These are phyloP conservation scores for Neoseiulus cucumeris DNA, from an alignment of 1,140 invertebrate genomes.

Conservation along the genomic window DNA sequence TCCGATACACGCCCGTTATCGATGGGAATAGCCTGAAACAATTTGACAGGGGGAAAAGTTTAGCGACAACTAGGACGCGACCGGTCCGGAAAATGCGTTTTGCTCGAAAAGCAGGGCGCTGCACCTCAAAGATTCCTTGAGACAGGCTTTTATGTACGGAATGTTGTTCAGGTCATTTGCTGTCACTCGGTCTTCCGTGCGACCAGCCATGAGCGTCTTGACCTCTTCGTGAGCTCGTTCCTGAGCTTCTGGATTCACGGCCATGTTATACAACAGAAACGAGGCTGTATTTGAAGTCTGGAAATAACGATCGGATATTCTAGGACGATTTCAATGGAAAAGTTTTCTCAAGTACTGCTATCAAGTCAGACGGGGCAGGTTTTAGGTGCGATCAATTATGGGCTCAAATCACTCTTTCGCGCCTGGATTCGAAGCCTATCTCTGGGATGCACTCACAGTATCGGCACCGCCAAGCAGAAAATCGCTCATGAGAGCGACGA, in stretches of 20 bases:
- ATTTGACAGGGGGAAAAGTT: conserved; percentile 10
- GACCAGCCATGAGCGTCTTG: conserved; percentile 10
- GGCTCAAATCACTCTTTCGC: too few species aligned
- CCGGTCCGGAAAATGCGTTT: not conserved
- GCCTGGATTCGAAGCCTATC: too few species aligned
- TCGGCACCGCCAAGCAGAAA: not conserved
- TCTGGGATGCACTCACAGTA: not conserved
- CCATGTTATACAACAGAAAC: conserved; percentile 27
- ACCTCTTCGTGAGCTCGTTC: conserved; percentile 14
- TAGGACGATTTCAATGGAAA: too few species aligned
- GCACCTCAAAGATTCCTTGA: conserved; percentile 44
- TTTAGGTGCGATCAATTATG: too few species aligned
- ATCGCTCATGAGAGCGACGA: conserved; percentile 8
- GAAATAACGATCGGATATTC: conserved; percentile 13
- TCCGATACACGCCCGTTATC: conserved; percentile 22
- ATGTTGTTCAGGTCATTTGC: conserved; percentile 13
- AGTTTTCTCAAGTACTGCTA: too few species aligned
- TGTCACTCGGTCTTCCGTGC: not conserved
- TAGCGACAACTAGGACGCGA: not conserved
- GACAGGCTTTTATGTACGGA: conserved; percentile 16
- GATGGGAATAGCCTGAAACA: conserved; percentile 34
- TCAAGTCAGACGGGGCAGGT: too few species aligned
- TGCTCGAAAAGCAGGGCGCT: too few species aligned
- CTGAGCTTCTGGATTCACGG: conserved; percentile 23
- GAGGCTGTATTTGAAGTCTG: conserved; percentile 28